Evolutionary conservation across 2,888 invertebrate species (phyloP), one percentile per base, ranked within the genome.

Genomic region (Aleiodes alternator): DNA sequence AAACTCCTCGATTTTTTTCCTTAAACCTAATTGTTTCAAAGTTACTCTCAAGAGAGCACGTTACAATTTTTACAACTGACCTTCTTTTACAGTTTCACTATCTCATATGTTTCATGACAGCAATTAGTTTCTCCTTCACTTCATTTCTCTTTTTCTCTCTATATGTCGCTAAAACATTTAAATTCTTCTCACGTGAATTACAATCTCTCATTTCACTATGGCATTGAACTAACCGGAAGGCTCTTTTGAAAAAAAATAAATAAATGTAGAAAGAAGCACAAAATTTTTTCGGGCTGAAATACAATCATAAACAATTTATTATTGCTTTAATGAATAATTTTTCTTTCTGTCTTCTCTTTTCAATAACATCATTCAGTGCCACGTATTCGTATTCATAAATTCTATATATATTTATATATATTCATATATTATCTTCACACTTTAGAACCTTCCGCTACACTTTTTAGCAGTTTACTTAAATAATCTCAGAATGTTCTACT

Each of bases 381-480:
- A 64, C 14, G 16, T 61, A 61, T 31, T 61, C 38, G 43, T 38
- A 61, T n/a, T 38, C 43, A 43, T 38, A 38, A 61, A 61, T 34
- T 34, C 34, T 34, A 61, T 61, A 61, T 61, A 61, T 34, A 61
- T 61, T 34, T 61, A 61, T 14, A 61, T 61, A 38, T 48, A 43
- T 48, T 16, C 3, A 23, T 38, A 38, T 23, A 38, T 14, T 43
- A 14, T 16, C 8, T 43, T 64, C 38, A 64, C 64, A 16, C 43
- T 48, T 16, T 64, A 48, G 48, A 64, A 64, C 64, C 64, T 64
- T 64, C 64, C 64, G 48, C 64, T 64, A 64, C 43, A 64, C 64
- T 64, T 64, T 64, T 48, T 48, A 64, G 43, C 64, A 64, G 43
- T 64, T 61, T 43, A 43, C 64, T 64, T 64, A 64, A 64, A 64